phyloP scores from a whole-genome alignment of 2,113 vertebrate genomes.

The Chloropsis cyanopogon region DNA sequence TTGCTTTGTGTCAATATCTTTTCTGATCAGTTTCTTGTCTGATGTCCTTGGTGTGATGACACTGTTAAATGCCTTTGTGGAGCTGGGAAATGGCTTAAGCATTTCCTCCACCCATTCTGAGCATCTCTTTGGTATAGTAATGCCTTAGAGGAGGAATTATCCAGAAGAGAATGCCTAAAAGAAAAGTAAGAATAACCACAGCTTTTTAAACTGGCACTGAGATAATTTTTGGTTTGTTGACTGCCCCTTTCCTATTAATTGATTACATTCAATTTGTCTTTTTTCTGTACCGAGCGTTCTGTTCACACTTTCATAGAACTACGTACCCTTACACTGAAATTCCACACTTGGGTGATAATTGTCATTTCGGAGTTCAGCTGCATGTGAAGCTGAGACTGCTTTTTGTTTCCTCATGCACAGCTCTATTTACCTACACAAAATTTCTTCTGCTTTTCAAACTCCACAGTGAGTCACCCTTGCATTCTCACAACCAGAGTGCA shows the following conservation, averaged over 20 bases:
- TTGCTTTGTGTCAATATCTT: not conserved
- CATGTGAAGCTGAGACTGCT: not conserved
- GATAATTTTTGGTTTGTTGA: not conserved
- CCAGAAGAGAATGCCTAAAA: not conserved
- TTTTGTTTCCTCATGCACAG: not conserved
- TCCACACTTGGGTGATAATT: not conserved
- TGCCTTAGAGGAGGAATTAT: not conserved
- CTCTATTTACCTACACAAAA: not conserved
- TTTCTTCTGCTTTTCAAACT: not conserved
- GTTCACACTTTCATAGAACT: not conserved
- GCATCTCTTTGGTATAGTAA: not conserved
- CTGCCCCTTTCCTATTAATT: not conserved
- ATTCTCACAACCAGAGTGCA: not conserved
- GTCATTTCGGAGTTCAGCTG: not conserved
- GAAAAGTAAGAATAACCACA: not conserved
- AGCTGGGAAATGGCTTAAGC: not conserved
- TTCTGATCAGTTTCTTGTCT: not conserved
- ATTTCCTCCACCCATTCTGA: not conserved
- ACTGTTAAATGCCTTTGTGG: not conserved
- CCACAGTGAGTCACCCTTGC: not conserved
- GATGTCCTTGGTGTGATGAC: not conserved
- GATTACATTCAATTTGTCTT: not conserved
- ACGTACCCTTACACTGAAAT: not conserved
- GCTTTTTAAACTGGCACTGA: not conserved
- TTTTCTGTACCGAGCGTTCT: not conserved